phyloP scores from a whole-genome alignment of 2,888 invertebrate genomes.

The Lysandra coridon region DNA sequence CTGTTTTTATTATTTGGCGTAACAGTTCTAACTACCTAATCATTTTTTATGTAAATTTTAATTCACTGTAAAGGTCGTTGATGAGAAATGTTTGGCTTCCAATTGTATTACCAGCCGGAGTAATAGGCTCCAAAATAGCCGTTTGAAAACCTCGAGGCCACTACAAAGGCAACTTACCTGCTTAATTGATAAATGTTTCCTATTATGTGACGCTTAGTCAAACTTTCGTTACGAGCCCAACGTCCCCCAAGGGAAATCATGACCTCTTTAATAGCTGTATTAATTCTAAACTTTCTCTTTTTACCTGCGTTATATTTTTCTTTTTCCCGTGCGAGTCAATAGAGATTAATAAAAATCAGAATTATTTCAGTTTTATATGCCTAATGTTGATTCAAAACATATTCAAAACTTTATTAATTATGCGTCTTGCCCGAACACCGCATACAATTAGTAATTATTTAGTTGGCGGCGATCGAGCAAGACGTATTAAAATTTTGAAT shows the following conservation, averaged over 20 bases:
- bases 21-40: background rate
- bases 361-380: background rate
- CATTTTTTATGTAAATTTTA: background rate
- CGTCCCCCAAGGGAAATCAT: constrained; percentile 61
- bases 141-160: constrained; percentile 26
- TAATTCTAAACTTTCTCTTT: constrained; percentile 54
- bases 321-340: background rate
- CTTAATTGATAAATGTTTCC: constrained; percentile 34
- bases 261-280: constrained; percentile 53
- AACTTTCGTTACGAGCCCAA: constrained; percentile 66
- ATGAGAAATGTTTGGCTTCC: constrained; percentile 2
- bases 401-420: no score
- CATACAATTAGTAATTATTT: no score
- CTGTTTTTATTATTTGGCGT: background rate
- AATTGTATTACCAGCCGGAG: background rate
- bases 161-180: constrained; percentile 19
- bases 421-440: no score
- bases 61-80: background rate
- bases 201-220: constrained; percentile 61
- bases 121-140: constrained; percentile 17
- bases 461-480: no score
- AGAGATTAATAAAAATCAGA: background rate
- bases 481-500: no score
- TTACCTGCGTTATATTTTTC: background rate
- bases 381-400: background rate